A percentile compares a stretch with the other conserved stretches of the same genome.
Conservation (phyloP, 2,113 vertebrate species). For the Macquaria ambigua region DNA sequence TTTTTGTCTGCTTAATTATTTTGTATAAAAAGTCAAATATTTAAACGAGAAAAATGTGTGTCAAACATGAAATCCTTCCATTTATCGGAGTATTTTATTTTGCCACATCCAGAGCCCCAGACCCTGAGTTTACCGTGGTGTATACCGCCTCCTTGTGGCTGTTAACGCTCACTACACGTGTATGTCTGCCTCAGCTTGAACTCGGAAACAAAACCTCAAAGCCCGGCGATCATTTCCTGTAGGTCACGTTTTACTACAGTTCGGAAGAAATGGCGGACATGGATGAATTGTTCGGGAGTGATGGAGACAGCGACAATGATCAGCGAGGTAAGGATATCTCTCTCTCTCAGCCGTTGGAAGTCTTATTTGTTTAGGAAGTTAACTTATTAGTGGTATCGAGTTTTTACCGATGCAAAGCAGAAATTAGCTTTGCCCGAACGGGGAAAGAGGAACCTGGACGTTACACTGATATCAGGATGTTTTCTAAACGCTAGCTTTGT, state of each 20-base stretch:
- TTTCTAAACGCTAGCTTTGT: neutral
- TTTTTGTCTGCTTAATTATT: neutral
- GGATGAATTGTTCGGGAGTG: slow-evolving; percentile 95
- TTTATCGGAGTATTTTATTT: neutral
- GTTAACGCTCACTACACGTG: neutral
- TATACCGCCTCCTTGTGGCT: slow-evolving; percentile 44
- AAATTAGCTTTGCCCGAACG: neutral
- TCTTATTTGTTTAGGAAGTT: neutral
- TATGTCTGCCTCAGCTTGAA: neutral
- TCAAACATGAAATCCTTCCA: neutral
- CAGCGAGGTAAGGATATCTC: slow-evolving; percentile 83
- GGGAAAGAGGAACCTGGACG: neutral
- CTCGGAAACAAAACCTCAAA: slow-evolving; percentile 64
- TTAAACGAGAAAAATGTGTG: too few relatives aligned
- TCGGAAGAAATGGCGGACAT: slow-evolving; percentile 91
- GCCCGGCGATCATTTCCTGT: slow-evolving; percentile 50
- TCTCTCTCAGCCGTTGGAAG: too few relatives aligned
- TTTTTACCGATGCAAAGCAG: neutral
- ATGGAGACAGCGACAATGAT: slow-evolving; percentile 93
- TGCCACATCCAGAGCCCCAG: neutral
- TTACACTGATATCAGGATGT: neutral
- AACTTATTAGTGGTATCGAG: too few relatives aligned
- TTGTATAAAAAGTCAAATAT: neutral
- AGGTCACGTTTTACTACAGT: slow-evolving; percentile 15
- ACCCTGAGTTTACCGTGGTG: neutral